These are phyloP conservation scores for Chrysotoxum bicinctum DNA, from an alignment of 2,888 invertebrate species.

Conservation along the genomic window DNA sequence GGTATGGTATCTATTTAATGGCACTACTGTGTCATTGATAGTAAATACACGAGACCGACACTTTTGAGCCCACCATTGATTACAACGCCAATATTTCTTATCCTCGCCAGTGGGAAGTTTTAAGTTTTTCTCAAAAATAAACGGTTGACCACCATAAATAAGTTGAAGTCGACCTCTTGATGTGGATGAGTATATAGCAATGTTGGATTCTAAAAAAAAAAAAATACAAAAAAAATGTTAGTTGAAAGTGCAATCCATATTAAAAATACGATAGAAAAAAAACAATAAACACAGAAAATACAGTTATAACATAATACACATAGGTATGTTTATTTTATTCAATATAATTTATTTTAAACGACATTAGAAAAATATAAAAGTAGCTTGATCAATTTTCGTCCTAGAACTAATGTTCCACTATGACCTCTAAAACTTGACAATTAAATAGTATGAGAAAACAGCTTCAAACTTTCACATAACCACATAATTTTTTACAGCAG, in stretches of 20 bases:
- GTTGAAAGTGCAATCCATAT: not conserved
- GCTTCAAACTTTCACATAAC: too few relatives aligned
- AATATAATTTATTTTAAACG: not conserved
- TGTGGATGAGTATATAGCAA: constrained; percentile 81
- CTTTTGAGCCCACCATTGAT: constrained; percentile 82
- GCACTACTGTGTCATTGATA: constrained; percentile 79
- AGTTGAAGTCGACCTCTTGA: constrained; percentile 81
- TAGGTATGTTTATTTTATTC: constrained; percentile 1
- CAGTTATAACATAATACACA: not conserved
- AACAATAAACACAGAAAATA: not conserved
- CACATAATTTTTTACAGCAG: too few relatives aligned
- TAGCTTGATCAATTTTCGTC: too few relatives aligned
- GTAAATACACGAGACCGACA: constrained; percentile 81
- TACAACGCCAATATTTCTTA: constrained; percentile 81
- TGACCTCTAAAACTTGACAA: too few relatives aligned
- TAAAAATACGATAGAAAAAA: not conserved
- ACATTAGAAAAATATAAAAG: too few relatives aligned
- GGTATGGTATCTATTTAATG: constrained; percentile 81
- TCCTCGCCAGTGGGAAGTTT: constrained; percentile 79
- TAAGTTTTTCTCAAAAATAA: constrained; percentile 81
- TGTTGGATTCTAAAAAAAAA: constrained; percentile 76
- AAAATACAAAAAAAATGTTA: constrained; percentile 16
- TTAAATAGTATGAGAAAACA: too few relatives aligned
- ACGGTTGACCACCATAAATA: constrained; percentile 81
- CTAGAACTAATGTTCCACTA: too few relatives aligned